Conservation (phyloP, 2,797 vertebrate species). For the Taenioides sp. region DNA sequence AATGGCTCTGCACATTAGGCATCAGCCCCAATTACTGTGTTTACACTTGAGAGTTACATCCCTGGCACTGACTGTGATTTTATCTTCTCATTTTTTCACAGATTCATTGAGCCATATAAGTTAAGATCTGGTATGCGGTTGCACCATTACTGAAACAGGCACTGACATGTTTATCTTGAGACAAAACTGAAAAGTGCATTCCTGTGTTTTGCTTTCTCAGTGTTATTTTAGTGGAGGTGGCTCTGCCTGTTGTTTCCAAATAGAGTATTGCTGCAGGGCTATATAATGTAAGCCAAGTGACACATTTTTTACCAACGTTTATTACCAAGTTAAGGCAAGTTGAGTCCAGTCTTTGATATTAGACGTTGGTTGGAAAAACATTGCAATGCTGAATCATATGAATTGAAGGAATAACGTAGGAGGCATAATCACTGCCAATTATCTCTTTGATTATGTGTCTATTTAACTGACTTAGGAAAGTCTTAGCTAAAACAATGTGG, state of each 20-base stretch:
- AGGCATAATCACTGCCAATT: not conserved
- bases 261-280: not conserved
- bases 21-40: not conserved
- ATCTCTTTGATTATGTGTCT: not conserved
- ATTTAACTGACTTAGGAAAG: too few relatives aligned
- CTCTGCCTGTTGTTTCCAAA: not conserved
- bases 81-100: not conserved
- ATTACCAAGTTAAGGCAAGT: not conserved
- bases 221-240: too few relatives aligned
- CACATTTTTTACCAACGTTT: too few relatives aligned
- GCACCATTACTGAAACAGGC: constrained; percentile 28
- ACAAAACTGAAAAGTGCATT: not conserved
- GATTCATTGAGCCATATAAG: constrained; percentile 4
- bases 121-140: constrained; percentile 34
- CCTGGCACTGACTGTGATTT: not conserved
- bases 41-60: not conserved
- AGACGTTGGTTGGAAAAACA: not conserved
- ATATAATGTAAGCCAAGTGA: not conserved
- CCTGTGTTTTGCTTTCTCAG: not conserved
- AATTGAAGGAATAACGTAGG: not conserved
- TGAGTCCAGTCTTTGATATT: not conserved
- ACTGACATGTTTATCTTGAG: constrained; percentile 20
- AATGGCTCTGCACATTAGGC: too few relatives aligned
- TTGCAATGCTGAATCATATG: not conserved
- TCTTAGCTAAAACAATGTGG: not conserved